Evolutionary conservation across 2,113 vertebrate species (phyloP), one percentile per base, ranked within the genome.

Genomic region (Pycnonotus jocosus): DNA sequence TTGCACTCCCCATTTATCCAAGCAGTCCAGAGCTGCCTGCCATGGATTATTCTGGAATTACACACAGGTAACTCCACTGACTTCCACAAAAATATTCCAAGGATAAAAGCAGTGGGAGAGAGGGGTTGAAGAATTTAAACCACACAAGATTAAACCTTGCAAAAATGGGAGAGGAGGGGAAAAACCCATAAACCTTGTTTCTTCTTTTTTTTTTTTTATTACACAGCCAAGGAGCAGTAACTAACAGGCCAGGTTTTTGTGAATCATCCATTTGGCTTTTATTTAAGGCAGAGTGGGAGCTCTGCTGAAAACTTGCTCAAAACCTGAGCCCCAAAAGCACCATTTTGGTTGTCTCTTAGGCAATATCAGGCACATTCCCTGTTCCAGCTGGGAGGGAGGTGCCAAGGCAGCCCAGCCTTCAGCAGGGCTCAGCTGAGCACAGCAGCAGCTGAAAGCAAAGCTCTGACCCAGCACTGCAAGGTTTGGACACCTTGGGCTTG

Each of bases 111-210:
- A 68, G 24, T 8, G 42, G 22, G 28, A 81, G 45, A 50, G 30
- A 88, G 14, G 45, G 23, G 18, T 4, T 57, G 40, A 72, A 79
- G 25, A 66, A 68, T 71, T 51, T 61, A 81, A 94, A 78, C 12
- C 45, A 61, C 30, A 53, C 24, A 57, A 57, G 60, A 81, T 37
- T 53, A 54, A 90, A 54, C 25, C 19, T 58, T 38, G 20, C 4
- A 31, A 65, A 76, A 6, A 24, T n/a, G 25, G 4, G 5, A 21
- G 16, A 16, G 15, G 7, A 6, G 9, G 10, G 8, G 15, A 0
- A 3, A 30, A n/a, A 0, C 1, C 19, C 15, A 37, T 12, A 61
- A 69, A 61, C 7, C 25, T 71, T 14, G 4, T 23, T 70, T n/a
- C 2, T 27, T 22, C 6, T 50, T n/a, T 12, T 10, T 22, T 42